These are phyloP conservation scores for Sphenodon punctatus DNA, from an alignment of 2,797 vertebrate genomes.

Conservation along the genomic window DNA sequence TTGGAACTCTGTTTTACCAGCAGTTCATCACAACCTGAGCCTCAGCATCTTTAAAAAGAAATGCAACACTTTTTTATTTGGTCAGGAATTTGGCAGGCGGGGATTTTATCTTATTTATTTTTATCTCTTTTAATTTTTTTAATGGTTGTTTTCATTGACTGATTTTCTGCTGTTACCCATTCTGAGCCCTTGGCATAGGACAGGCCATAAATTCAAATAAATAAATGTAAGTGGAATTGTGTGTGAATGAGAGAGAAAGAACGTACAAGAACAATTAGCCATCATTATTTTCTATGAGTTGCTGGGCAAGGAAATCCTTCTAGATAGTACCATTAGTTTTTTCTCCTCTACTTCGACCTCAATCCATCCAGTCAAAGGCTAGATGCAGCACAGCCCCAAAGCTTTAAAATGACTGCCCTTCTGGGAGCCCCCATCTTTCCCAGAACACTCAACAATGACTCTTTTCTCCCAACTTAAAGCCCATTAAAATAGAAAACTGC, in stretches of 20 bases:
- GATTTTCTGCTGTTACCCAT: too few relatives aligned
- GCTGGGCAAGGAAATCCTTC: neutral
- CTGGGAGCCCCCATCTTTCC: accelerated
- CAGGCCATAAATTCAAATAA: too few relatives aligned
- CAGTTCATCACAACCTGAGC: neutral
- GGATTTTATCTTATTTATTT: too few relatives aligned
- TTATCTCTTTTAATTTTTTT: too few relatives aligned
- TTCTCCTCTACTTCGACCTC: neutral
- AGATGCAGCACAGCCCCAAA: neutral
- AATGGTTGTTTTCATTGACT: too few relatives aligned
- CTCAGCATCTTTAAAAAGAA: neutral
- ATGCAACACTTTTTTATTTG: too few relatives aligned
- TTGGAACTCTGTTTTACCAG: neutral
- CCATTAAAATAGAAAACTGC: neutral
- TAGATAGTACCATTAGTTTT: neutral
- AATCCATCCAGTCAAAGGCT: neutral
- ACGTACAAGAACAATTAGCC: conserved; percentile 10
- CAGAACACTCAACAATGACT: neutral
- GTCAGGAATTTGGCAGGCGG: too few relatives aligned
- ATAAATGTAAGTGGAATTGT: too few relatives aligned
- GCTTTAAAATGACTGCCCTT: neutral
- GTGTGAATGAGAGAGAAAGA: too few relatives aligned
- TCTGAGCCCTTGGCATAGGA: too few relatives aligned
- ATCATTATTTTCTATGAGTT: neutral
- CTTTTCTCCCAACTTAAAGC: neutral